phyloP scores from a whole-genome alignment of 2,888 invertebrate genomes.

The Tipula vernalis region DNA sequence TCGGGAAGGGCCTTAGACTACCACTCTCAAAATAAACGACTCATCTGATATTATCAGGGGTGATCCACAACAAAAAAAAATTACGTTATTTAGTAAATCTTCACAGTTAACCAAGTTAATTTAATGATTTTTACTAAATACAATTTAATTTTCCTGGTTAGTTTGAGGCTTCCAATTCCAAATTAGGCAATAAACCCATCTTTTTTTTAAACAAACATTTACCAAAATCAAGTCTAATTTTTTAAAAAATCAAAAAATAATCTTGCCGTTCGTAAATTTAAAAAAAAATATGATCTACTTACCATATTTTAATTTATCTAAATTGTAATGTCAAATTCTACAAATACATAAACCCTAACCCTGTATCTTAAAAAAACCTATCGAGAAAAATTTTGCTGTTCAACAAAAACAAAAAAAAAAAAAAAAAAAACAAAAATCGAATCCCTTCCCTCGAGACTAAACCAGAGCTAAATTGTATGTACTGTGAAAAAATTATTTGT shows the following conservation, averaged over 20 bases:
- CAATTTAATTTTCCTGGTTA: neutral
- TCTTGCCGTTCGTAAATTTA: neutral
- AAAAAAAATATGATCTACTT: slow-evolving; percentile 1
- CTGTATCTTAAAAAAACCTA: neutral
- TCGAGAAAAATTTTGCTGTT: neutral
- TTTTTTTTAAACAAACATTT: neutral
- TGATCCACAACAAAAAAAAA: too few relatives aligned
- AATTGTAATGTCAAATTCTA: neutral
- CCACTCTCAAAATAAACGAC: too few relatives aligned
- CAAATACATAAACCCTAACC: neutral
- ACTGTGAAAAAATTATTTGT: neutral
- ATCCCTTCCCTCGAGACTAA: neutral
- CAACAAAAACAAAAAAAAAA: neutral
- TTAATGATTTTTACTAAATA: neutral
- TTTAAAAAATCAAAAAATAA: neutral
- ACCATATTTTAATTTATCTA: slow-evolving; percentile 4
- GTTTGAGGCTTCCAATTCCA: neutral
- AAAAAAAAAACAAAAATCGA: neutral
- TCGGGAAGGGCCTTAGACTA: too few relatives aligned
- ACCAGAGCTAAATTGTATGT: neutral
- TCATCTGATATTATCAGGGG: too few relatives aligned
- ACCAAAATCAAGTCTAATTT: neutral
- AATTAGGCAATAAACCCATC: neutral
- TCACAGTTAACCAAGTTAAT: too few relatives aligned
- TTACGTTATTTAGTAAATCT: too few relatives aligned